Base-by-base conservation (phyloP, 2,797 vertebrate genomes). In the Danio kyathit region DNA sequence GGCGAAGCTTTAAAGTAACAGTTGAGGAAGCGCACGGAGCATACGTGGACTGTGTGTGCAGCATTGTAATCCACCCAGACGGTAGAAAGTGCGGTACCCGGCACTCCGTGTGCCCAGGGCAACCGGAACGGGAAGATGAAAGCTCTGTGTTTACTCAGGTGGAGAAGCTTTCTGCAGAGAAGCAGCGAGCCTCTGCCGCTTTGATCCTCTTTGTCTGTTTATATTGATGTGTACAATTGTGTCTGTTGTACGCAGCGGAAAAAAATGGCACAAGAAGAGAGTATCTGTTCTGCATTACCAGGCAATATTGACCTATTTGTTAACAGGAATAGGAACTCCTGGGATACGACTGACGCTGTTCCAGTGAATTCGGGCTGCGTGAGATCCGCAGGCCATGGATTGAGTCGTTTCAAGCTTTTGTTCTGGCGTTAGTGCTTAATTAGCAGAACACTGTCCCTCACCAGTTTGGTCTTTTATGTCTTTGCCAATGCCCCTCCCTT, bases 91-190 rank as follows among this genome's bases (percentile, higher is more conserved):
- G 69, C 16, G 74, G 76, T 76, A 75, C 57, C 77, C 76, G 38
- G 38, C 41, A 51, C 78, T 80, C 65, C 8, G 17, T 75, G 73
- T 66, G 84, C 86, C 84, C 81, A 76, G 80, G 82, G 80, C 82
- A 17, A 66, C 82, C 54, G 80, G 71, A 82, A 85, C 65, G 64
- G 84, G 80, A 85, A 88, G 86, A 88, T 88, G 86, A 88, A 88
- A 88, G 87, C 63, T 16, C 29, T n/a, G n/a, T 85, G 83, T 85
- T 87, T 85, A 83, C 84, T 86, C 81, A 88, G 83, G 80, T 86
- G 77, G 76, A 74, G 86, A 64, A 82, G 84, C 83, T 72, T 44
- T 79, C 80, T 80, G 81, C 81, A 63, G 79, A 69, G 79, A 84
- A 80, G 74, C 79, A 73, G 73, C 57, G 80, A 78, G 81, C 67